Percentiles rank a stretch among this genome's conserved stretches.
phyloP scores from a whole-genome alignment of 53 echinoderm and acorn worm genomes.

The Luidia sarsii region DNA sequence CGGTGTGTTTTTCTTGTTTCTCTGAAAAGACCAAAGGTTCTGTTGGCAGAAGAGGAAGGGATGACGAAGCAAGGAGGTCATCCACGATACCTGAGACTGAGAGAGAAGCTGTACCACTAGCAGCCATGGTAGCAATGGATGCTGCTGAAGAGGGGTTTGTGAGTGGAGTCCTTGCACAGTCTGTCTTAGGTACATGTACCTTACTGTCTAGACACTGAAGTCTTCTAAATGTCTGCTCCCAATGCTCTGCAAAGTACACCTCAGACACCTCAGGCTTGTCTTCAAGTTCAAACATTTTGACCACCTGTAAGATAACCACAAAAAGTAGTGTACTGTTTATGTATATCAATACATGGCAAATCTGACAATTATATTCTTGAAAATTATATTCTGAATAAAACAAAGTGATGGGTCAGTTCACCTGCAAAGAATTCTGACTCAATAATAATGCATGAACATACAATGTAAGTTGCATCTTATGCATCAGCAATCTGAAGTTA shows the following conservation, averaged over 20 bases:
- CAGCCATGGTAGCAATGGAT: constrained; percentile 81
- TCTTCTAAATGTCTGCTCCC: constrained; percentile 73
- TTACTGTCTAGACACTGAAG: constrained; percentile 66
- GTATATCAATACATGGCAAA: no score
- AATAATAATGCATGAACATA: no score
- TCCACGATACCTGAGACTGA: constrained; percentile 76
- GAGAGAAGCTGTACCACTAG: constrained; percentile 76
- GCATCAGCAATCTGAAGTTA: no score
- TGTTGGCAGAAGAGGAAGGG: constrained; percentile 65
- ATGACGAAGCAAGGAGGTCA: constrained; percentile 66
- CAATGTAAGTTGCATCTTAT: no score
- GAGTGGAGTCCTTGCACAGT: no score
- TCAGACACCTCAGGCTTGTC: constrained; percentile 82
- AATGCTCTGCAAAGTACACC: constrained; percentile 81
- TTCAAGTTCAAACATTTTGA: constrained; percentile 91
- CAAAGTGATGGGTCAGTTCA: no score
- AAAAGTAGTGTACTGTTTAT: no score
- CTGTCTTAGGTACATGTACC: no score
- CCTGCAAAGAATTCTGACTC: no score
- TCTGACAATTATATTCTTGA: no score
- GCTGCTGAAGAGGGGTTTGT: not conserved
- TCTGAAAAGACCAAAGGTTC: not conserved
- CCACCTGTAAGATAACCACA: constrained; percentile 63
- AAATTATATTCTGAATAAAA: no score
- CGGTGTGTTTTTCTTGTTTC: constrained; percentile 8